Evolutionary conservation across 1,140 invertebrate species (phyloP).

Genomic region (Formica exsecta): DNA sequence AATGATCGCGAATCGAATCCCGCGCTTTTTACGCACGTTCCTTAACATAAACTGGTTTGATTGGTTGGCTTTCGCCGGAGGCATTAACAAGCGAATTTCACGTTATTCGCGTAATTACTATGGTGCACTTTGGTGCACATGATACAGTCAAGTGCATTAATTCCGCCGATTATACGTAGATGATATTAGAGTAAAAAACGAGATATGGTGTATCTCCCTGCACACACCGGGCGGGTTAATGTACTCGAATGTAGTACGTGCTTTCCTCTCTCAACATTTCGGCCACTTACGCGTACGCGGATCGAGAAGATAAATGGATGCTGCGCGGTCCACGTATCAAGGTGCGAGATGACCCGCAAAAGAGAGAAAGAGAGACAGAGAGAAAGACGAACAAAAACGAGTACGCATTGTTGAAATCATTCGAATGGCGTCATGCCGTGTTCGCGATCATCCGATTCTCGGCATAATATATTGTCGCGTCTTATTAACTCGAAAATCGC

Average conservation of each 20-base stretch:
- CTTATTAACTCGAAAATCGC: constrained; percentile 44
- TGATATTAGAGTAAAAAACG: neutral
- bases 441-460: constrained; percentile 21
- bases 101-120: constrained; percentile 52
- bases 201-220: neutral
- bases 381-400: neutral
- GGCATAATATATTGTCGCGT: constrained; percentile 38
- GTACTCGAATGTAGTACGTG: constrained; percentile 11
- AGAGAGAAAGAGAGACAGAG: neutral
- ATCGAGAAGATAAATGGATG: constrained; percentile 37
- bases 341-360: constrained; percentile 15
- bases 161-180: neutral
- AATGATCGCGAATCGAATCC: constrained; percentile 16
- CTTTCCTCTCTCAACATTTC: constrained; percentile 24
- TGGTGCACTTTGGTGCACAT: constrained; percentile 17
- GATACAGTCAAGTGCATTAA: constrained; percentile 36
- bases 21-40: constrained; percentile 18
- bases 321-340: neutral
- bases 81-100: constrained; percentile 30
- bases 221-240: constrained; percentile 24
- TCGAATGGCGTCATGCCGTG: constrained; percentile 38
- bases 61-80: neutral
- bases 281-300: constrained; percentile 12
- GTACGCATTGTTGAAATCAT: constrained; percentile 50
- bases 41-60: constrained; percentile 33